phyloP scores from a whole-genome alignment of 2,888 invertebrate species.

The Trichacis sp. region DNA sequence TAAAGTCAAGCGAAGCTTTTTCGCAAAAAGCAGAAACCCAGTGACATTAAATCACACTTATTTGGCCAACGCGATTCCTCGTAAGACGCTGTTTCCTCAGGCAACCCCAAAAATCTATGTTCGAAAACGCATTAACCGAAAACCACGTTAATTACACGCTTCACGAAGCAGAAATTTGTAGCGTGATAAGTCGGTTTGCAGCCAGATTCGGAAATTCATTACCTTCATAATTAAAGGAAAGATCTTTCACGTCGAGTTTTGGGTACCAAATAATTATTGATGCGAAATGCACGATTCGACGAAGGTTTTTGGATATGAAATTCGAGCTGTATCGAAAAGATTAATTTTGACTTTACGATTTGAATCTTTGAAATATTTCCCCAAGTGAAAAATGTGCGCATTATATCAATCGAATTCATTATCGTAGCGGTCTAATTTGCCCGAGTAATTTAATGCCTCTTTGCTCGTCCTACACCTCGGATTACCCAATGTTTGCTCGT shows the following conservation, averaged over 20 bases:
- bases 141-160: neutral
- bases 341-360: too few relatives aligned
- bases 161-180: neutral
- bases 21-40: neutral
- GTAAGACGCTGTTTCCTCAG: neutral
- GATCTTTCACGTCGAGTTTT: too few relatives aligned
- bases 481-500: slow-evolving; percentile 13
- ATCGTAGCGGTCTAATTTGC: slow-evolving; percentile 7
- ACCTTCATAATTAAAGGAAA: too few relatives aligned
- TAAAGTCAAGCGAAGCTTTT: neutral
- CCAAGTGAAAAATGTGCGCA: too few relatives aligned
- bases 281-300: too few relatives aligned
- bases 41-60: neutral
- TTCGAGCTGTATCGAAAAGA: too few relatives aligned
- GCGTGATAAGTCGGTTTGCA: neutral
- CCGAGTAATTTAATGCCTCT: slow-evolving; percentile 1
- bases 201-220: too few relatives aligned
- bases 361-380: too few relatives aligned
- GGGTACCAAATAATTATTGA: too few relatives aligned
- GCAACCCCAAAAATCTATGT: neutral
- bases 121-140: neutral
- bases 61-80: neutral
- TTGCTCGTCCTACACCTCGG: slow-evolving; percentile 1
- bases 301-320: too few relatives aligned
- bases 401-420: neutral